Conservation (phyloP, 2,113 vertebrate species). For the Pseudorectes ferrugineus region DNA sequence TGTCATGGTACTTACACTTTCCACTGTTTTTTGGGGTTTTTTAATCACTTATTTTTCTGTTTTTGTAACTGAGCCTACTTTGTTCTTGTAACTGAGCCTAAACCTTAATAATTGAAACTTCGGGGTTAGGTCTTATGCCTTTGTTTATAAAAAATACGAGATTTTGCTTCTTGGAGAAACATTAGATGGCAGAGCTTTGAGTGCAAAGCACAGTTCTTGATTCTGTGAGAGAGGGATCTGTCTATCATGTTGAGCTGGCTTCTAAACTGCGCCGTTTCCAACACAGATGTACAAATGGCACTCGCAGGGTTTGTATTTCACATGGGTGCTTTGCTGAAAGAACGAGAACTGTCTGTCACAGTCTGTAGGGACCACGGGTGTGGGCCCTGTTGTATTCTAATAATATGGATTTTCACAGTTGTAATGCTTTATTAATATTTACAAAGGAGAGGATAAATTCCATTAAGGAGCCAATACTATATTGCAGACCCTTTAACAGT, state of each 20-base stretch:
- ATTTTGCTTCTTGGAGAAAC: background rate
- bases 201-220: background rate
- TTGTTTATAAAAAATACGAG: accelerated
- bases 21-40: background rate
- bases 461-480: background rate
- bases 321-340: background rate
- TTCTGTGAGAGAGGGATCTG: background rate
- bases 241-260: background rate
- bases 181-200: background rate
- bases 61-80: background rate
- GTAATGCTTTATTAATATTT: background rate
- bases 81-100: background rate
- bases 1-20: background rate
- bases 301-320: background rate
- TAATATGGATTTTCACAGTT: background rate
- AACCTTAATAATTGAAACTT: background rate
- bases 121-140: background rate
- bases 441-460: background rate
- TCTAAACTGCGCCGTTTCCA: background rate
- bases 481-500: background rate
- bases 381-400: background rate
- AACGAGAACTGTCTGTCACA: background rate
- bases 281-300: background rate
- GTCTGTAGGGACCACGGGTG: background rate
- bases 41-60: background rate